These are phyloP conservation scores for Hyles lineata DNA, from an alignment of 2,888 invertebrate species.

Conservation along the genomic window DNA sequence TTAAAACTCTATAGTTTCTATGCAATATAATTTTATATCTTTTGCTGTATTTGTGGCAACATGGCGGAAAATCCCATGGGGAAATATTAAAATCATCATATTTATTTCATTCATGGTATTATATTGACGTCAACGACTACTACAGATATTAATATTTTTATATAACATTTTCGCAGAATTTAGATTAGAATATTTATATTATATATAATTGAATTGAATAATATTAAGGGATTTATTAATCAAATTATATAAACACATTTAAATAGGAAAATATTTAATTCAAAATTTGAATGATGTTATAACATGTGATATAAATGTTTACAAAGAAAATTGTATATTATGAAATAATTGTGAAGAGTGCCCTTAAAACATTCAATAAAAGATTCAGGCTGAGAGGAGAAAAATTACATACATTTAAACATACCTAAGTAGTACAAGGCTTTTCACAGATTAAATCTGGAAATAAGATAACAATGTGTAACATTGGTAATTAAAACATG, in stretches of 20 bases:
- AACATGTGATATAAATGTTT: too few relatives aligned
- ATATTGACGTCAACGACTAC: conserved; percentile 44
- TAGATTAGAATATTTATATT: background rate
- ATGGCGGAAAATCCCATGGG: background rate
- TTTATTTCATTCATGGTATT: conserved; percentile 35
- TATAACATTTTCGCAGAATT: conserved; percentile 28
- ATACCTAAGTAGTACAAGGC: background rate
- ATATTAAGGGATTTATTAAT: too few relatives aligned
- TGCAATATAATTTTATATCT: too few relatives aligned
- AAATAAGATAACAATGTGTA: background rate
- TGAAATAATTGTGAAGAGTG: too few relatives aligned
- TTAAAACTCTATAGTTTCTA: background rate
- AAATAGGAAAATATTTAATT: too few relatives aligned
- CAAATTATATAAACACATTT: too few relatives aligned
- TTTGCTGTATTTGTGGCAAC: background rate
- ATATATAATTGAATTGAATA: background rate
- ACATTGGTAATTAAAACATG: background rate
- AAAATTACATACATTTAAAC: background rate
- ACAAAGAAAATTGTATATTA: too few relatives aligned
- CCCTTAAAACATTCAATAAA: too few relatives aligned
- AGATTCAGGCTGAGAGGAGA: background rate
- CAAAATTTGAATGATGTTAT: too few relatives aligned
- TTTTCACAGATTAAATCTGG: background rate
- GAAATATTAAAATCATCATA: conserved; percentile 29
- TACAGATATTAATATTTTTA: conserved; percentile 31